These are phyloP conservation scores for Serinus canaria DNA, from an alignment of 2,113 vertebrate species.

Conservation along the genomic window DNA sequence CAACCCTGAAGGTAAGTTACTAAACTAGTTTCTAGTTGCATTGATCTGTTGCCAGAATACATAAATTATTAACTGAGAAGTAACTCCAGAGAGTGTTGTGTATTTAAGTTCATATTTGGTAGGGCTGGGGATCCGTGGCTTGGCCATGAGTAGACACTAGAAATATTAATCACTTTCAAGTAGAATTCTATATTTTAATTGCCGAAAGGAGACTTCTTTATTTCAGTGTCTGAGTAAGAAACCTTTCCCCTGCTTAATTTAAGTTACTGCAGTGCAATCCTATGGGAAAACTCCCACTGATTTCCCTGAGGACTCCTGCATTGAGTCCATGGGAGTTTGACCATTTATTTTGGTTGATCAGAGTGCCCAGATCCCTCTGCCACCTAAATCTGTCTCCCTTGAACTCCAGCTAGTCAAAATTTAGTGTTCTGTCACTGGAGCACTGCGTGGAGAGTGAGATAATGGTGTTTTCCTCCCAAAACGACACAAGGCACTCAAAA, in stretches of 20 bases:
- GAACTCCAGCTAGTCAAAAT: slow-evolving; percentile 16
- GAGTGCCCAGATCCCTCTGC: background rate
- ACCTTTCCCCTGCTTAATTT: slow-evolving; percentile 23
- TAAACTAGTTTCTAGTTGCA: slow-evolving; percentile 69
- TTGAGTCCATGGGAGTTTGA: background rate
- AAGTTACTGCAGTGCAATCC: background rate
- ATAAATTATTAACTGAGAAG: slow-evolving; percentile 69
- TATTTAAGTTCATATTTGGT: slow-evolving; percentile 65
- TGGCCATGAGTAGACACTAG: slow-evolving; percentile 7
- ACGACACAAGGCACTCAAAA: background rate
- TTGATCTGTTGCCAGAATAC: slow-evolving; percentile 67
- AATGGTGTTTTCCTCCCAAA: background rate
- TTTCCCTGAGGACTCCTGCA: background rate
- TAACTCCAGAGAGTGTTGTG: slow-evolving; percentile 53
- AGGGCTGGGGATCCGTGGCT: slow-evolving; percentile 7
- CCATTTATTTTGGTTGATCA: slow-evolving; percentile 16
- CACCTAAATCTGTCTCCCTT: background rate
- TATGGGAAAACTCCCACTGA: slow-evolving; percentile 34
- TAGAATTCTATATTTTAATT: slow-evolving; percentile 63
- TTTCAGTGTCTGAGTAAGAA: background rate
- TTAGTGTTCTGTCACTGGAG: background rate
- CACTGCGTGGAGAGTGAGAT: background rate
- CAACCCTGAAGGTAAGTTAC: slow-evolving; percentile 62
- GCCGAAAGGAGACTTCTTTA: slow-evolving; percentile 38
- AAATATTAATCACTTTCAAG: slow-evolving; percentile 61